Base-by-base conservation (phyloP, 2,113 vertebrate genomes). In the Campylorhamphus procurvoides region DNA sequence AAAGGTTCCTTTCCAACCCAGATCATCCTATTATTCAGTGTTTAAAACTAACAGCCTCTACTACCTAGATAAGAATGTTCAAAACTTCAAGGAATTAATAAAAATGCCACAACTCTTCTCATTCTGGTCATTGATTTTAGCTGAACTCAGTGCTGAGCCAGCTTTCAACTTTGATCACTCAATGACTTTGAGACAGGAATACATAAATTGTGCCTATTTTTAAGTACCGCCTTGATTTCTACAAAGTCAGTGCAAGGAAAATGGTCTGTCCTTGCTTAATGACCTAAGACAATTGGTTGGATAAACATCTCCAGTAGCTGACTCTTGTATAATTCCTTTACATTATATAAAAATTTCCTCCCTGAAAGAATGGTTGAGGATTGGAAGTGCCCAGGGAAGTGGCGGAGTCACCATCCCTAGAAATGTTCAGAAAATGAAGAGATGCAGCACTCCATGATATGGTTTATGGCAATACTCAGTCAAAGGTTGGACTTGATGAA, bases 201-300 rank as follows among this genome's bases (percentile, higher is more conserved):
- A 46, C 3, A n/a, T 12, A 46, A 40, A 35, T 18, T 24, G 2
- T 22, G 10, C 24, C 18, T 50, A 14, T 74, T 69, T 87, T 84
- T 60, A 64, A 78, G 35, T 25, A 31, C 3, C 23, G 81, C 28
- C 9, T 35, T 74, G 2, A 3, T 62, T 85, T 56, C 27, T 20
- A 31, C 8, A 25, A 31, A 46, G 25, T 29, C 35, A 39, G 9
- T 40, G 4, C 15, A 50, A 63, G 33, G 14, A 50, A 64, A 84
- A 53, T 0, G 0, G 12, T 24, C 12, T 5, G 0, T 66, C 12
- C 12, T 47, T 64, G 11, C 14, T 84, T 73, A 50, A 60, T 25
- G 33, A 71, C 18, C 10, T 29, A 42, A 49, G 42, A 80, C 78
- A 84, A n/a, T 5, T 17, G 8, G 35, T 88, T 47, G 10, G 11